Percentiles rank a stretch among this genome's conserved stretches.
Evolutionary conservation across 2,797 vertebrate genomes (phyloP).

Genomic region (Delichon dasypus): DNA sequence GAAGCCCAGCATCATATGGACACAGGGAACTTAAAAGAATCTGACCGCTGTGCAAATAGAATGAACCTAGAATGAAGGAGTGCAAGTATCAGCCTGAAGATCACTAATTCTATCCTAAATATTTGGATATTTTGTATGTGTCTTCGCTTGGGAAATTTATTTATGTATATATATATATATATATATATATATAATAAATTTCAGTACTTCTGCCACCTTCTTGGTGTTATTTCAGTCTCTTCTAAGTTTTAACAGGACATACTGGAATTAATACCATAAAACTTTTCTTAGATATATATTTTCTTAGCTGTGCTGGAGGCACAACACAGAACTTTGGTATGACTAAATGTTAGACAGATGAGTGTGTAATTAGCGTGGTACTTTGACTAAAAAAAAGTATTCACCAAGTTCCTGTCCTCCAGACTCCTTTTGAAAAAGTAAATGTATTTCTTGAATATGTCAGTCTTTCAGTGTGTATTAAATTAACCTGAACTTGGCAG

Average conservation of each 20-base stretch:
- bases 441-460: background rate
- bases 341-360: background rate
- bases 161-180: too few relatives aligned
- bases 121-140: background rate
- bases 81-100: background rate
- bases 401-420: background rate
- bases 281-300: background rate
- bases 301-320: background rate
- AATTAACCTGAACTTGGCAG: rapidly evolving
- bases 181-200: background rate
- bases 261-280: background rate
- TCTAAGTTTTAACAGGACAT: background rate
- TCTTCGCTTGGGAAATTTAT: background rate
- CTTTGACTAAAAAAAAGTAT: background rate
- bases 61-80: background rate
- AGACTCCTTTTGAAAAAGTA: background rate
- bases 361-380: background rate
- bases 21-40: background rate
- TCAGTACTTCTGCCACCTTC: background rate
- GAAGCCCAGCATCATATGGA: background rate
- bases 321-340: background rate
- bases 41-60: background rate
- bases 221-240: background rate
- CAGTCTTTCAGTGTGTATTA: background rate
- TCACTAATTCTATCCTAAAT: background rate